phyloP scores from a whole-genome alignment of 1,140 invertebrate species.

The Potamilus streckersoni region DNA sequence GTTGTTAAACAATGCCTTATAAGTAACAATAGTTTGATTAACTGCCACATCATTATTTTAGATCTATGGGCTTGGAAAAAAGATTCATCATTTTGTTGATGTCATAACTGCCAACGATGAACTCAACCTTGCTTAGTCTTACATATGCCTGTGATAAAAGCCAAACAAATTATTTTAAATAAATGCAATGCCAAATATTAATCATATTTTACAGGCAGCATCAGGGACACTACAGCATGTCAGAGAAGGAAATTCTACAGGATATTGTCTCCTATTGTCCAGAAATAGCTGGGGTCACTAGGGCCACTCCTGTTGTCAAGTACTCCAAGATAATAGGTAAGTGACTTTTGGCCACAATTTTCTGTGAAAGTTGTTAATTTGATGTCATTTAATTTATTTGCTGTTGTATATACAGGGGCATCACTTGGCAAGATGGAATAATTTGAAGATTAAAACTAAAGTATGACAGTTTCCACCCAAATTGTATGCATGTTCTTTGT shows the following conservation, averaged over 20 bases:
- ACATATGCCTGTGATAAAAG: too few relatives aligned
- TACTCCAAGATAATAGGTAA: slow-evolving; percentile 40
- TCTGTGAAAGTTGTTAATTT: background rate
- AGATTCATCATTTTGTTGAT: background rate
- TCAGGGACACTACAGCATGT: slow-evolving; percentile 43
- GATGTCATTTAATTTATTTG: background rate
- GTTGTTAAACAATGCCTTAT: too few relatives aligned
- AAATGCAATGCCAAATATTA: background rate
- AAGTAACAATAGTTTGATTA: too few relatives aligned
- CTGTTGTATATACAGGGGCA: background rate
- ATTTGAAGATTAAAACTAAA: too few relatives aligned
- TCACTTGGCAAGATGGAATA: too few relatives aligned
- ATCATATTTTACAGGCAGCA: slow-evolving; percentile 55
- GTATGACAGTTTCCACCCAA: too few relatives aligned
- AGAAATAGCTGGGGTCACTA: slow-evolving; percentile 40
- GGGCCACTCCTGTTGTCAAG: slow-evolving; percentile 27
- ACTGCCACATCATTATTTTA: background rate
- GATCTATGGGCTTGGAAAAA: too few relatives aligned
- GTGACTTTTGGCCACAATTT: slow-evolving; percentile 1
- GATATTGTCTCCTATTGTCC: slow-evolving; percentile 59
- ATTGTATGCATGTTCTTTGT: too few relatives aligned
- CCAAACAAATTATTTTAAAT: background rate
- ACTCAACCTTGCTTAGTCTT: too few relatives aligned
- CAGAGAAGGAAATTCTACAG: slow-evolving; percentile 44
- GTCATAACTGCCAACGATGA: background rate